Percentiles rank a stretch among this genome's conserved stretches.
phyloP scores from a whole-genome alignment of 2,888 invertebrate genomes.

The Melinopterus prodromus region DNA sequence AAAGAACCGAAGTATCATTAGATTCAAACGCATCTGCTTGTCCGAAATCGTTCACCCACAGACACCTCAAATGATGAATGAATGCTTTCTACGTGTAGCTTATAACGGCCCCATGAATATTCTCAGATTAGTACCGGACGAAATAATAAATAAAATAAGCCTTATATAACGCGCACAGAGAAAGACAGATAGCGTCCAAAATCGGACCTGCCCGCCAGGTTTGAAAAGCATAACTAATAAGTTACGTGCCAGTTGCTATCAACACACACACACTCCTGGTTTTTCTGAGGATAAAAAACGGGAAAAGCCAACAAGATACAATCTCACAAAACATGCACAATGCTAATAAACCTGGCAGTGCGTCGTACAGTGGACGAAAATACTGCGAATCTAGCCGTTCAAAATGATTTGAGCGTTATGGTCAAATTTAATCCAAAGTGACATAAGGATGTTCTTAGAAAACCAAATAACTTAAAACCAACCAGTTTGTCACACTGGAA shows the following conservation, averaged over 20 bases:
- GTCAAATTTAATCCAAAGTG: no score
- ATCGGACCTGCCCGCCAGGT: not conserved
- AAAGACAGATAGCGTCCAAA: not conserved
- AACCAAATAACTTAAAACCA: no score
- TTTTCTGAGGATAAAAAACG: not conserved
- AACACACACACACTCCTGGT: not conserved
- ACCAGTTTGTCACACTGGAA: no score
- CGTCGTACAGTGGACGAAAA: no score
- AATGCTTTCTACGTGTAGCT: not conserved
- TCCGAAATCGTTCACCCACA: not conserved
- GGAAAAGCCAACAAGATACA: not conserved
- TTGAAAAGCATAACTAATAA: not conserved
- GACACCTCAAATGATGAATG: not conserved
- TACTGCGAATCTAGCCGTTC: no score
- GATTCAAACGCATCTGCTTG: not conserved
- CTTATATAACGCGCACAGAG: not conserved
- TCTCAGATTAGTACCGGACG: not conserved
- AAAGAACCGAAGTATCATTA: not conserved
- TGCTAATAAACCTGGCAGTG: not conserved
- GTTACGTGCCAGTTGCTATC: not conserved
- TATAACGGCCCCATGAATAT: not conserved
- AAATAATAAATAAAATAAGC: constrained; percentile 4
- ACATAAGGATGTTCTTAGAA: no score
- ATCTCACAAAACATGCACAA: not conserved
- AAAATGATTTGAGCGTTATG: no score